Evolutionary conservation across 2,888 invertebrate species (phyloP), one percentile per base, ranked within the genome.

Genomic region (Lepidochrysops patricia): DNA sequence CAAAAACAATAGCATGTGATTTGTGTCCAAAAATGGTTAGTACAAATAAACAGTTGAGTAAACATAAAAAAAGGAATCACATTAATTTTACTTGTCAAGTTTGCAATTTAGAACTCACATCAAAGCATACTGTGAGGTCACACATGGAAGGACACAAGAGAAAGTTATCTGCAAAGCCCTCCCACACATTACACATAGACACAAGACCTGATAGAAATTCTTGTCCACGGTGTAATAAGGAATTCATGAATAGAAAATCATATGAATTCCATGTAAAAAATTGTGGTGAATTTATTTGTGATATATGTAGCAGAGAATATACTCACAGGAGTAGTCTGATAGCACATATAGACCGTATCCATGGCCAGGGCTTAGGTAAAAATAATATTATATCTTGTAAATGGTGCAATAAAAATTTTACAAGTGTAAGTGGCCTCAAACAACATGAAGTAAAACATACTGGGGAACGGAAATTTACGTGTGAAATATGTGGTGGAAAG

Each of bases 401-500:
- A 2, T 43, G 43, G 43, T 43, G 43, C 19, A 9, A 43, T 19
- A 43, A 43, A 23, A 43, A 43, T 4, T 43, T 43, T 43, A 5
- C 3, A 43, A 23, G 9, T 19, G 66, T 75, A 1, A 84, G 85
- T 60, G 76, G 73, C 63, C 64, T 88, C 9, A 82, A 72, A 27
- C 76, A 74, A 60, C 87, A 87, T 60, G 75, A 77, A 34, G 83
- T 86, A 0, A 85, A 80, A 65, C 87, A 86, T 67, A 88, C 87
- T 0, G 80, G 73, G 35, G 86, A 83, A 60, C 73, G 72, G 23
- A 85, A 85, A 29, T 86, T 79, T 37, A 70, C 74, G 9, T 88
- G 87, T 70, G 73, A 73, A 1, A 71, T 75, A 9, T 88, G 87
- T 65, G 80, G 80, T 1, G 77, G 79, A 0, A 79, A 75, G 58